Evolutionary conservation across 2,113 vertebrate species (phyloP).

Genomic region (Ctenomys sociabilis): DNA sequence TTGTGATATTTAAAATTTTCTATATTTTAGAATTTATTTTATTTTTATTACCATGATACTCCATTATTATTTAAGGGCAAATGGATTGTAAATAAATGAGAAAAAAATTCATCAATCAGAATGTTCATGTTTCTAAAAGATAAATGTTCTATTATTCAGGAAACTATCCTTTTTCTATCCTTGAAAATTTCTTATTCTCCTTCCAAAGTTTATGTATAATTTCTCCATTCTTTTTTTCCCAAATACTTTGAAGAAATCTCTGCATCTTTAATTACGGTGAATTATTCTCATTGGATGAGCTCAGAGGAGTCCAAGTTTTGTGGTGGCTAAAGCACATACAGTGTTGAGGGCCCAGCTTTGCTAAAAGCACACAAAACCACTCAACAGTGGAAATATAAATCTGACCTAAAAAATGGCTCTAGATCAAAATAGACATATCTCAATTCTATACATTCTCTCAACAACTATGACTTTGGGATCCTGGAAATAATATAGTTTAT

Average conservation of each 20-base stretch:
- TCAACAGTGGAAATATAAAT: neutral
- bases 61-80: neutral
- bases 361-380: neutral
- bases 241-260: neutral
- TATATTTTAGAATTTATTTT: neutral
- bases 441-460: neutral
- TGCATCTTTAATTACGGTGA: neutral
- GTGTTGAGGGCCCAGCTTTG: neutral
- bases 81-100: neutral
- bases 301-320: neutral
- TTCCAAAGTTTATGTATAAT: neutral
- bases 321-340: neutral
- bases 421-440: neutral
- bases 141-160: neutral
- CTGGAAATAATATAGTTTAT: neutral
- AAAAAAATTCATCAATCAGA: neutral
- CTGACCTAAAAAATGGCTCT: neutral
- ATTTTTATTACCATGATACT: neutral
- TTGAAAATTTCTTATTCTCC: neutral
- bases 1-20: constrained; percentile 7
- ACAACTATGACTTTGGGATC: neutral
- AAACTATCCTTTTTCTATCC: neutral
- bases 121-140: neutral
- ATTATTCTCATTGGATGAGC: neutral
- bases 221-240: neutral